phyloP scores from a whole-genome alignment of 2,797 vertebrate species.

The Eulemur rubriventer region DNA sequence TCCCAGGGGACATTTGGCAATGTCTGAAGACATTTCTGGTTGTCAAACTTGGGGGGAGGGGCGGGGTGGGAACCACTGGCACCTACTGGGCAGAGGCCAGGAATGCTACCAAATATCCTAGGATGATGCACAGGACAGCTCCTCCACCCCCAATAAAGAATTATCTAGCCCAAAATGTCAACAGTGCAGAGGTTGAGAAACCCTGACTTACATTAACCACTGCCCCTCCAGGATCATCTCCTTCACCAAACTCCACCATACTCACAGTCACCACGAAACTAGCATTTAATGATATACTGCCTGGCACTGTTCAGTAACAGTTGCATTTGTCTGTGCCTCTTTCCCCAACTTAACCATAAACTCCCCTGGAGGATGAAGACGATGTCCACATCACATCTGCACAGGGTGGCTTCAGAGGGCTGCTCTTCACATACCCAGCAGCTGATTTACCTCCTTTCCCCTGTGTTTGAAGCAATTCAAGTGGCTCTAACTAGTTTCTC shows the following conservation, averaged over 20 bases:
- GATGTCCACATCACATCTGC: too few relatives aligned
- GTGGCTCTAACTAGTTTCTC: background rate
- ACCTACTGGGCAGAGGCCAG: background rate
- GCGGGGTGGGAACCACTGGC: background rate
- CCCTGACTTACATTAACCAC: background rate
- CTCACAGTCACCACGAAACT: background rate
- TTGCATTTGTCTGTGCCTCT: background rate
- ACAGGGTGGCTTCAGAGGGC: background rate
- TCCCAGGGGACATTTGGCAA: background rate
- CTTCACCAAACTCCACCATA: background rate
- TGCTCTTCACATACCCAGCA: background rate
- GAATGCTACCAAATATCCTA: background rate
- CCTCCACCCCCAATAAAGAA: background rate
- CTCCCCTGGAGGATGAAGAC: background rate
- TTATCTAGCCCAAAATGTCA: background rate
- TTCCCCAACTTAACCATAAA: background rate
- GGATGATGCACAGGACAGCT: background rate
- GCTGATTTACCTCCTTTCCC: background rate
- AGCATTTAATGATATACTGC: background rate
- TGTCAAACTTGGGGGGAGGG: background rate
- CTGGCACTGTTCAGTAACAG: background rate
- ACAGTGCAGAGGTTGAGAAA: background rate
- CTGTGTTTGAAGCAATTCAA: background rate
- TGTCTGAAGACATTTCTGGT: background rate
- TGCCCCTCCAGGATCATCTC: background rate